Evolutionary conservation across 2,888 invertebrate species (phyloP).

Genomic region (Loripinus fragilis): DNA sequence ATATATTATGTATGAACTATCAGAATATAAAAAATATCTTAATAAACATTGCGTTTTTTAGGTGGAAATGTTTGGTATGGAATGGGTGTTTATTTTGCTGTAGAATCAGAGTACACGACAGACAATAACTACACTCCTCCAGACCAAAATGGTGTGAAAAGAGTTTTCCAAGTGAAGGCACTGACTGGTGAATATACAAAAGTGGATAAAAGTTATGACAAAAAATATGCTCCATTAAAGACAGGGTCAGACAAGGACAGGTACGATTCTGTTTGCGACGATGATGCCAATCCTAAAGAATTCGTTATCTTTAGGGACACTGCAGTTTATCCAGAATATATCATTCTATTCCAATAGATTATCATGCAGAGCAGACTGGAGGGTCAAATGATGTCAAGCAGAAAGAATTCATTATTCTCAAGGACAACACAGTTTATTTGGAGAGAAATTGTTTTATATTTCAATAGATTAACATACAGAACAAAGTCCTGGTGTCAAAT

Average conservation of each 20-base stretch:
- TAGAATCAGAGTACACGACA: slow-evolving; percentile 65
- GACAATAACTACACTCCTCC: slow-evolving; percentile 51
- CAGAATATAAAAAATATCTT: too few species aligned
- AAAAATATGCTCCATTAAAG: slow-evolving; percentile 60
- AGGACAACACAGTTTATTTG: too few species aligned
- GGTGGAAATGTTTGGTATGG: slow-evolving; percentile 59
- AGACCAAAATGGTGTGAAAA: slow-evolving; percentile 49
- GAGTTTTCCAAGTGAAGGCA: slow-evolving; percentile 66
- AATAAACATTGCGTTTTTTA: too few species aligned
- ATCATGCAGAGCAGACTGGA: too few species aligned
- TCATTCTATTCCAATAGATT: slow-evolving; percentile 65
- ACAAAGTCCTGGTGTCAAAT: too few species aligned
- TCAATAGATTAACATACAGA: too few species aligned
- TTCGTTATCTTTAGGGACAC: slow-evolving; percentile 77
- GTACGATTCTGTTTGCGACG: slow-evolving; percentile 72
- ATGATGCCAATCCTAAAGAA: slow-evolving; percentile 60
- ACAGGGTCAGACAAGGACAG: slow-evolving; percentile 39
- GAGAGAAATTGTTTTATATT: too few species aligned
- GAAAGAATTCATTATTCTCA: too few species aligned
- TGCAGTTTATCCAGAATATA: slow-evolving; percentile 77
- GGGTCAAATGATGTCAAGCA: too few species aligned
- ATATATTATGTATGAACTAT: too few species aligned
- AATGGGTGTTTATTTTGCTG: slow-evolving; percentile 76
- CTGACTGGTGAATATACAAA: slow-evolving; percentile 61
- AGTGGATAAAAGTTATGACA: slow-evolving; percentile 36